Evolutionary conservation across 2,113 vertebrate species (phyloP), one percentile per base, ranked within the genome.

Genomic region (Python bivittatus): DNA sequence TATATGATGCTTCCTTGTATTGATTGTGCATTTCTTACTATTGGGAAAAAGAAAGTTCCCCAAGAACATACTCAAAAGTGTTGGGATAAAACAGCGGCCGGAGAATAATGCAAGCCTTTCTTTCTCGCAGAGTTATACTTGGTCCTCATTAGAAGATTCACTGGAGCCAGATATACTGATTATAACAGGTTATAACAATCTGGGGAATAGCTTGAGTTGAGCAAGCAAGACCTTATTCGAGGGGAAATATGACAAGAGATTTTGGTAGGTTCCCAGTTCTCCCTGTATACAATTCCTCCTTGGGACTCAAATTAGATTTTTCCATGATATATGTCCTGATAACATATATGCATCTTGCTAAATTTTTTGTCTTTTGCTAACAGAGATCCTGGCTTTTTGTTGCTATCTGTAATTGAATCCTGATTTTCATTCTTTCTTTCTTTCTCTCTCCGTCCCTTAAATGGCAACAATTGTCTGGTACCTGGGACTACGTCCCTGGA

Each of bases 1-100:
- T 91, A 93, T 90, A 92, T 88, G 92, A 90, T 93, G 93, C 17
- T 95, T 86, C 91, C 93, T 88, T 89, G 94, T 33, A 92, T 38
- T 91, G 89, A 93, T 88, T 84, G 25, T 0, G n/a, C 93, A 29
- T 90, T 94, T 17, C 42, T 27, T 92, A 88, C 79, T 87, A 29
- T 0, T 1, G 87, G 58, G 85, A 85, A 85, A 56, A 79, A 42
- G 17, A 61, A 57, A 44, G 42, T 25, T 27, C 33, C 64, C 86
- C 27, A 52, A 84, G 86, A 94, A 68, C 94, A 61, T 92, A 91
- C 42, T 88, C 88, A 33, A 33, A 92, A 94, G 4, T 10, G 11
- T 91, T 94, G 85, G 84, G 87, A 72, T 95, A 83, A 94, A 94
- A 84, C 4, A 23, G 86, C 60, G 88, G 38, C 5, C 61, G 54